Base-by-base conservation (phyloP, 2,797 vertebrate species). In the Parauchenoglanis ngamensis region DNA sequence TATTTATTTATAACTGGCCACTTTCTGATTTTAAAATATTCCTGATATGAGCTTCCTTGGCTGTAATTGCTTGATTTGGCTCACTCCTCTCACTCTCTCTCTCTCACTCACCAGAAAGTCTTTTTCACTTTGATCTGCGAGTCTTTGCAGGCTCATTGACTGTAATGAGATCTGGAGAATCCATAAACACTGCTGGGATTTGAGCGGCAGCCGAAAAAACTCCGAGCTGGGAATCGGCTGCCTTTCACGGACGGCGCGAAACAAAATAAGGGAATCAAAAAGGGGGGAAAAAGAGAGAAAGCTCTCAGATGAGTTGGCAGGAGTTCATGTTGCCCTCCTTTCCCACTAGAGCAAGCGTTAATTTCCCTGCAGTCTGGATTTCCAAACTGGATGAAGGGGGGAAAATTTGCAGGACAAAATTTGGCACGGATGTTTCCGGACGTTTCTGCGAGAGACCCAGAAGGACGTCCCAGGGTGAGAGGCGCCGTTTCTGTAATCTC, bases 151-250 rank as follows among this genome's bases (percentile, higher is more conserved):
- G 92, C 94, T 95, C 94, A 94, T 94, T 94, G 95, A 94, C 95
- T 94, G 94, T 95, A 95, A 95, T 94, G 95, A 95, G 94, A 94
- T 94, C 93, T 94, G 92, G 94, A 95, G 95, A 94, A 95, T 94
- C 94, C 93, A 90, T 92, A 93, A 95, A 94, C 94, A 95, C 93
- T 92, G 93, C 86, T 85, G 94, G 94, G 94, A 94, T 94, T 95
- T 95, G 94, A 94, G 90, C 90, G 91, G 79, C 93, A 94, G 93
- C 92, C 92, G 91, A 93, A 94, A 78, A 94, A 94, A 93, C 90
- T 91, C 87, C 87, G 86, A 93, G 93, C 93, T 89, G 94, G 94
- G 94, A 95, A 94, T 94, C 94, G 86, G 84, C 90, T 78, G 92
- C 89, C 84, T 92, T 93, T 92, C 92, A 91, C 91, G 93, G 94